Percentiles rank a stretch among this genome's conserved stretches.
Evolutionary conservation across 64 coral and sea anemone species (phyloP).

Genomic region (Stichodactyla helianthus): DNA sequence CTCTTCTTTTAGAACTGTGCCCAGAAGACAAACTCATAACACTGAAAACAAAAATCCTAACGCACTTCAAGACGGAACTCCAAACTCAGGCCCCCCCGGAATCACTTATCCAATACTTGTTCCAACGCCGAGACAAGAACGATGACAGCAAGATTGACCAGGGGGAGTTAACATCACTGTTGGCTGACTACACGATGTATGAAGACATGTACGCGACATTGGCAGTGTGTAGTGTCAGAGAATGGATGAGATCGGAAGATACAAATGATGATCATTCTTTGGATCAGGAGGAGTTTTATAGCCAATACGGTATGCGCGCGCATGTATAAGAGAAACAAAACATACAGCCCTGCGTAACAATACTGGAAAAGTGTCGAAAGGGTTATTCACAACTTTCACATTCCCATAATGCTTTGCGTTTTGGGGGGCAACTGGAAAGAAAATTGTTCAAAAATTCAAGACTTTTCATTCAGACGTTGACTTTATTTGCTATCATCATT

Average conservation of each 20-base stretch:
- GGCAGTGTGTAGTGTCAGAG: neutral
- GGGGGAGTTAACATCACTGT: neutral
- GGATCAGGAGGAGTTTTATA: neutral
- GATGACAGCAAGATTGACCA: neutral
- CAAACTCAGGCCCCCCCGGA: neutral
- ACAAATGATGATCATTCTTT: neutral
- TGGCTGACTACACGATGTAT: constrained; percentile 16
- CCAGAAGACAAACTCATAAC: neutral
- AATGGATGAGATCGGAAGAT: constrained; percentile 12
- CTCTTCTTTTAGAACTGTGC: neutral
- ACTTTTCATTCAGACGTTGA: no score
- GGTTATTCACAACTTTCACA: no score
- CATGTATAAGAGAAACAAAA: neutral
- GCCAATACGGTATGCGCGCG: neutral
- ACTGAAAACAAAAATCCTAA: neutral
- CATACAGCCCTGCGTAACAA: no score
- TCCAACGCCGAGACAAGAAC: constrained; percentile 7
- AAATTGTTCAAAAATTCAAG: no score
- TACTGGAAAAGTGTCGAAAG: no score
- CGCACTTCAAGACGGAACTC: neutral
- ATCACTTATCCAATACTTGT: neutral
- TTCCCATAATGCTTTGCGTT: no score
- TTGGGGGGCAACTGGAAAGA: no score
- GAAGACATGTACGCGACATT: neutral
- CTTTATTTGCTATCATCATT: no score